These are phyloP conservation scores for Antheraea yamamai DNA, from an alignment of 2,888 invertebrate species.

Conservation along the genomic window DNA sequence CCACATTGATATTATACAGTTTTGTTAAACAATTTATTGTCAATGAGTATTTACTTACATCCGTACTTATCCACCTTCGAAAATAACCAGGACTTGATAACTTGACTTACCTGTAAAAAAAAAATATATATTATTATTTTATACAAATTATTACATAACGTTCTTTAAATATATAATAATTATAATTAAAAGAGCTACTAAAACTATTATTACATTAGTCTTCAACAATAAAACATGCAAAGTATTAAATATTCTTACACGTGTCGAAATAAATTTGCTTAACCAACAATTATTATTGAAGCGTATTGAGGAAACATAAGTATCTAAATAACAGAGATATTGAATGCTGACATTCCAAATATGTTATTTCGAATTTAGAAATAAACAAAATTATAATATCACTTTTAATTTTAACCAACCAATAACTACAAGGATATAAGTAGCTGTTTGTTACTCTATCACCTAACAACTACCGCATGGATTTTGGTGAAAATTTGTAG, in stretches of 20 bases:
- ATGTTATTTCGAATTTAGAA: not conserved
- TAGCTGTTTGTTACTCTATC: too few species aligned
- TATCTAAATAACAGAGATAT: not conserved
- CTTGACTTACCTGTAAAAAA: not conserved
- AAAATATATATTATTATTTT: not conserved
- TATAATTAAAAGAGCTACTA: not conserved
- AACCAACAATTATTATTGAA: not conserved
- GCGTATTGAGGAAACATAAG: not conserved
- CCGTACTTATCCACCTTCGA: not conserved
- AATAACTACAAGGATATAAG: too few species aligned
- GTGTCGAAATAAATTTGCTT: not conserved
- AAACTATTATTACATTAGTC: not conserved
- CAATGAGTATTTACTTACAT: not conserved
- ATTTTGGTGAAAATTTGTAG: too few species aligned
- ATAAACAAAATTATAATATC: not conserved
- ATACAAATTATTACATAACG: not conserved
- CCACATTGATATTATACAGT: too few species aligned
- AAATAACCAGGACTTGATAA: not conserved
- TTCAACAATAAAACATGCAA: too few species aligned
- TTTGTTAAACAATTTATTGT: too few species aligned
- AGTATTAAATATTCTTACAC: not conserved
- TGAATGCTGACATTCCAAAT: not conserved
- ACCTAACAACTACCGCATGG: too few species aligned
- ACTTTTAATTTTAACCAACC: not conserved
- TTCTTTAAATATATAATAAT: not conserved